phyloP scores from a whole-genome alignment of 2,888 invertebrate genomes.

The Pherbina coryleti region DNA sequence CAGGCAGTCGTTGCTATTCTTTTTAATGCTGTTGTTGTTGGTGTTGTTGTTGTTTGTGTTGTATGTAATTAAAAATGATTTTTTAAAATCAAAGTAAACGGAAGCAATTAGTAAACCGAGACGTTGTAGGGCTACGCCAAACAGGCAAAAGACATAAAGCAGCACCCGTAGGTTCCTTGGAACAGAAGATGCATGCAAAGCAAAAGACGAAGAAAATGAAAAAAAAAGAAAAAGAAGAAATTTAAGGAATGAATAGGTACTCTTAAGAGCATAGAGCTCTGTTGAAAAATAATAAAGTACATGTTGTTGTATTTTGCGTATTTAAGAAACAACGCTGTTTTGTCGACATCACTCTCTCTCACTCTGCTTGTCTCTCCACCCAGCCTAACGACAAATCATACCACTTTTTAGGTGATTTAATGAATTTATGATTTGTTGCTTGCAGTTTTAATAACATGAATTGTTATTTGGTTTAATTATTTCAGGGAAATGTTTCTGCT shows the following conservation, averaged over 20 bases:
- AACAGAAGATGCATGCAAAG: neutral
- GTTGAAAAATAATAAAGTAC: conserved; percentile 25
- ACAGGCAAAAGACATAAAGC: conserved; percentile 39
- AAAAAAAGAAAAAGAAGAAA: neutral
- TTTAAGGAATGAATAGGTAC: neutral
- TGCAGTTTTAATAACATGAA: neutral
- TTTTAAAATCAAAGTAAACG: conserved; percentile 50
- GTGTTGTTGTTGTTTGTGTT: conserved; percentile 12
- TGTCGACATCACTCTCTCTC: neutral
- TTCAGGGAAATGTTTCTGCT: neutral
- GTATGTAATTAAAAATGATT: conserved; percentile 28
- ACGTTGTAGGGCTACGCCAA: conserved; percentile 21
- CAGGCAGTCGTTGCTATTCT: neutral
- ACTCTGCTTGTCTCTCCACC: neutral
- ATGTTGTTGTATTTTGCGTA: neutral
- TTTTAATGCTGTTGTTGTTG: conserved; percentile 9
- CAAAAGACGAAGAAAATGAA: neutral
- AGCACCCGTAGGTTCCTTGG: neutral
- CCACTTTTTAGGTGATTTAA: neutral
- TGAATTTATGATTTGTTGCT: conserved; percentile 4
- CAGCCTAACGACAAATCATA: neutral
- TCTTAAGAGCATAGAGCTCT: neutral
- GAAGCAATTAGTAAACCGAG: conserved; percentile 67
- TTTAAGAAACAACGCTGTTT: neutral
- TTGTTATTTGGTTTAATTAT: neutral